Percentiles rank a stretch among this genome's conserved stretches.
Evolutionary conservation across 2,797 vertebrate genomes (phyloP).

Genomic region (Champsocephalus gunnari): DNA sequence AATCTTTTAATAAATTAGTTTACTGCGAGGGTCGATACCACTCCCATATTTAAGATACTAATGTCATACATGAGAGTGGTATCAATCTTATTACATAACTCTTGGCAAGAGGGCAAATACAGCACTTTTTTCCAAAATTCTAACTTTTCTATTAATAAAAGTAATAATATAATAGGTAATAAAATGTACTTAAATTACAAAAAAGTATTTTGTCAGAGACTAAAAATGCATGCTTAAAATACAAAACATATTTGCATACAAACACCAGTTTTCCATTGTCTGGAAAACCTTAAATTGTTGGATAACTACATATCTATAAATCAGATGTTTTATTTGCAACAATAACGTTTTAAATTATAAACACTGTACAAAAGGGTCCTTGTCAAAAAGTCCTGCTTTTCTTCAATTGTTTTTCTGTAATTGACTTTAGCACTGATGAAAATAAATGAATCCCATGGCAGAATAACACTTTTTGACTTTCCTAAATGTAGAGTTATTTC

Average conservation of each 20-base stretch:
- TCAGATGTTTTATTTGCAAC: background rate
- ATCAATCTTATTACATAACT: no score
- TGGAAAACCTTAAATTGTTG: background rate
- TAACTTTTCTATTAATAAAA: background rate
- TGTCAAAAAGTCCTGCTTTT: background rate
- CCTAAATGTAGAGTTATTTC: slow-evolving; percentile 34
- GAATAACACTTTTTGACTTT: slow-evolving; percentile 9
- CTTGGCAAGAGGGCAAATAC: no score
- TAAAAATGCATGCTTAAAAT: background rate
- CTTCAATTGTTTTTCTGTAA: background rate
- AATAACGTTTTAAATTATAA: background rate
- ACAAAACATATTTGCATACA: background rate
- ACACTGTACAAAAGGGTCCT: background rate
- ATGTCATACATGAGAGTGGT: no score
- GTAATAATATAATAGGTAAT: background rate
- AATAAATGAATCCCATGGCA: background rate
- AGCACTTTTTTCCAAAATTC: background rate
- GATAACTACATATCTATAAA: background rate
- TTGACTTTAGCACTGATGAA: background rate
- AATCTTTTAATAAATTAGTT: background rate
- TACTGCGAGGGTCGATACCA: no score
- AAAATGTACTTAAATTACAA: background rate
- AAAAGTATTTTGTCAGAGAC: background rate
- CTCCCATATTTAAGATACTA: no score
- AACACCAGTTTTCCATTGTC: no score